Evolutionary conservation across 2,797 vertebrate species (phyloP).

Genomic region (Aulostomus chinensis): DNA sequence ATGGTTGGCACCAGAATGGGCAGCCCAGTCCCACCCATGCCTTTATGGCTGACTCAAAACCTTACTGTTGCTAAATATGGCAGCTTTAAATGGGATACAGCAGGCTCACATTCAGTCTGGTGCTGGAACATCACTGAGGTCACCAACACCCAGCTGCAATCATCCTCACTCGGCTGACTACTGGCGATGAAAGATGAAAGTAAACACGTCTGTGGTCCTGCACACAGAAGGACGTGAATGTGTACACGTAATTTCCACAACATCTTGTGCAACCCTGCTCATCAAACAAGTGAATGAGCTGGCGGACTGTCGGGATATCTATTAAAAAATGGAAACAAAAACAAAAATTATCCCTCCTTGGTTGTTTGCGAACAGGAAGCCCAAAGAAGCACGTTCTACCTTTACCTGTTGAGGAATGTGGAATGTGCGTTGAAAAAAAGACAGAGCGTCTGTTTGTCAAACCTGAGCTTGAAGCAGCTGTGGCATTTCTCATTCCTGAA

Average conservation of each 20-base stretch:
- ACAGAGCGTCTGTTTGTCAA: neutral
- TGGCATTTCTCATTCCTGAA: too few relatives aligned
- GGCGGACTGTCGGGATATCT: too few relatives aligned
- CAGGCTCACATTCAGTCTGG: neutral
- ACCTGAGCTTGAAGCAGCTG: neutral
- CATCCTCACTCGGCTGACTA: too few relatives aligned
- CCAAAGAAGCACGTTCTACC: neutral
- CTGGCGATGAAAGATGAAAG: neutral
- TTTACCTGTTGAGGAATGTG: neutral
- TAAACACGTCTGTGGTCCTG: too few relatives aligned
- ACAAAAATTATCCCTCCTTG: too few relatives aligned
- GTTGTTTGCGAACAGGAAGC: too few relatives aligned
- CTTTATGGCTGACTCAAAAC: too few relatives aligned
- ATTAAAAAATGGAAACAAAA: too few relatives aligned
- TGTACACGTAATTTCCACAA: neutral
- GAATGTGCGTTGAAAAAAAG: neutral
- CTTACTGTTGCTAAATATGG: neutral
- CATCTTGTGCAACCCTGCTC: neutral
- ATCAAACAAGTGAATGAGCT: neutral
- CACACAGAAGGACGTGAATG: too few relatives aligned
- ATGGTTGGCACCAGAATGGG: neutral
- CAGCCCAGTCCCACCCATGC: too few relatives aligned
- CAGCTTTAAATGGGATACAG: neutral
- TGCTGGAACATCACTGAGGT: neutral
- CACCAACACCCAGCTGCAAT: too few relatives aligned